phyloP scores from a whole-genome alignment of 2,888 invertebrate species.

The Drosophila kambysellisi region DNA sequence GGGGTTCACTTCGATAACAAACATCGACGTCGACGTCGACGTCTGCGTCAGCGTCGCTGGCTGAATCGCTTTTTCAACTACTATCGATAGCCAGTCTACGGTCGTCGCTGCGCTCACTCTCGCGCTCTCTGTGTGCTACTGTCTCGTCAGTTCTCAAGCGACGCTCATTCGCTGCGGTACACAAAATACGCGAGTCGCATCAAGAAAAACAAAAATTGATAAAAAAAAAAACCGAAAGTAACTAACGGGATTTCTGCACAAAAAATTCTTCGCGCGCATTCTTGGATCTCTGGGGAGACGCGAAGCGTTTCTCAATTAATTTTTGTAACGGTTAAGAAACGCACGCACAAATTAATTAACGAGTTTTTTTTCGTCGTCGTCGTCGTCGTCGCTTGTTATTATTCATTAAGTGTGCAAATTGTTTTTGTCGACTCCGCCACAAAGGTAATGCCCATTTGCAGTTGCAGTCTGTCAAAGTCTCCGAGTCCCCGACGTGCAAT shows the following conservation, averaged over 20 bases:
- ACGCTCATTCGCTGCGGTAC: slow-evolving; percentile 67
- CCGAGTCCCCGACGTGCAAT: slow-evolving; percentile 72
- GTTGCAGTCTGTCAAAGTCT: slow-evolving; percentile 15
- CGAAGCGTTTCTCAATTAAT: slow-evolving; percentile 50
- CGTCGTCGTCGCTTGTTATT: slow-evolving; percentile 30
- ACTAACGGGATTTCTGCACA: neutral
- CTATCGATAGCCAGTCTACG: slow-evolving; percentile 65
- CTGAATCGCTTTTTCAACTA: slow-evolving; percentile 43
- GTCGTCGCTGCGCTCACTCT: slow-evolving; percentile 41
- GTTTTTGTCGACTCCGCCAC: slow-evolving; percentile 50
- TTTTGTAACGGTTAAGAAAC: slow-evolving; percentile 35
- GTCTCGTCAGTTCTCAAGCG: slow-evolving; percentile 60
- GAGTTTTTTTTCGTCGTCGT: neutral
- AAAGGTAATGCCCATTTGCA: slow-evolving; percentile 69
- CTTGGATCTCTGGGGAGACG: slow-evolving; percentile 9
- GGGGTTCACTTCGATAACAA: slow-evolving; percentile 65
- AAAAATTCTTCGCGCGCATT: slow-evolving; percentile 34
- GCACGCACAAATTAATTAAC: slow-evolving; percentile 38
- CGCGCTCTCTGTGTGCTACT: slow-evolving; percentile 9
- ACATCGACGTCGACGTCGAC: slow-evolving; percentile 8
- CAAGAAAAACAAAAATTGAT: slow-evolving; percentile 3
- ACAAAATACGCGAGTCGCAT: slow-evolving; percentile 15
- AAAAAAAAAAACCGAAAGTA: neutral
- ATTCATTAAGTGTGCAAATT: slow-evolving; percentile 70
- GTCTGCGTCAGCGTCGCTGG: neutral